phyloP scores from a whole-genome alignment of 2,888 invertebrate species.

The Nasonovia ribisnigri region DNA sequence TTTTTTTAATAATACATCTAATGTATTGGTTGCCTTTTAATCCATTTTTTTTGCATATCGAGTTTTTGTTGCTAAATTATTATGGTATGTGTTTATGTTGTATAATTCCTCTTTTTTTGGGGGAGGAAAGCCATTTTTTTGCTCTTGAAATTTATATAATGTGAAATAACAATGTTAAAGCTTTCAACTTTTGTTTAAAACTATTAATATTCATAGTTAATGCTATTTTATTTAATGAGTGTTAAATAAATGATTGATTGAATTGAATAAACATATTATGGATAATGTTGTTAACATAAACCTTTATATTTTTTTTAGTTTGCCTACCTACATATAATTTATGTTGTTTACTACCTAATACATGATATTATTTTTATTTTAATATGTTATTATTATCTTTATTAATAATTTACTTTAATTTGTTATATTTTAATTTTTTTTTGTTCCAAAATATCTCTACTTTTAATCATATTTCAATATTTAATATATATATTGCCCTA shows the following conservation, averaged over 20 bases:
- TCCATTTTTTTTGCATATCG: neutral
- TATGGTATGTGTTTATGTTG: neutral
- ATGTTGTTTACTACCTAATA: neutral
- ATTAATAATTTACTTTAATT: neutral
- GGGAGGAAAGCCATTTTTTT: neutral
- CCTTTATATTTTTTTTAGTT: neutral
- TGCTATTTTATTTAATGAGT: neutral
- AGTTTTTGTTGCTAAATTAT: neutral
- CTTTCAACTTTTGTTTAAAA: neutral
- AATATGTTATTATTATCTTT: neutral
- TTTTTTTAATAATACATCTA: neutral
- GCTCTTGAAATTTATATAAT: neutral
- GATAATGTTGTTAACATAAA: neutral
- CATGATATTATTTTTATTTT: neutral
- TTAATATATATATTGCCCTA: conserved; percentile 16
- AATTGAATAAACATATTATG: neutral
- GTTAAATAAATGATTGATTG: neutral
- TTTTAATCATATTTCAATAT: neutral
- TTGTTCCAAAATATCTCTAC: neutral
- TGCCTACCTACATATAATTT: neutral
- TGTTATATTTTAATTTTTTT: neutral
- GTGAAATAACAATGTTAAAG: neutral
- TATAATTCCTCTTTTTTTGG: neutral
- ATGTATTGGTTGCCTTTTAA: neutral
- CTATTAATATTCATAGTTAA: neutral